Percentiles rank a stretch among this genome's conserved stretches.
These are phyloP conservation scores for Petrolisthes cinctipes DNA, from an alignment of 2,888 invertebrate species.

Conservation along the genomic window DNA sequence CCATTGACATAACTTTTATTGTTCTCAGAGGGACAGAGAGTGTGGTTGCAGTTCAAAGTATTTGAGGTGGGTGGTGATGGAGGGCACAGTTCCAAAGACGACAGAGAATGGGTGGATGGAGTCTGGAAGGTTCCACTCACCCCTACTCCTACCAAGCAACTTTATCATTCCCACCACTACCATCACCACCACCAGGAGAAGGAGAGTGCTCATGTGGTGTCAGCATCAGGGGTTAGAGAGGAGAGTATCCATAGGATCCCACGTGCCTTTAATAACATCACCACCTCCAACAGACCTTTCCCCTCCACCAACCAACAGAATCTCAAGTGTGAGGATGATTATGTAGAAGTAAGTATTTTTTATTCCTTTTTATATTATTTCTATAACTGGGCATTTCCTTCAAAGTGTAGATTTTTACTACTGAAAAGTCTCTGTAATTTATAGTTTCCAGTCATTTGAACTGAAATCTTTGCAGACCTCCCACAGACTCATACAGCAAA, in stretches of 20 bases:
- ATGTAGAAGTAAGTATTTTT: conserved; percentile 37
- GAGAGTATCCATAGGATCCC: not conserved
- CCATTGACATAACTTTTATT: too few relatives aligned
- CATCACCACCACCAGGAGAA: not conserved
- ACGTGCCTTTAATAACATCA: not conserved
- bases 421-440: too few relatives aligned
- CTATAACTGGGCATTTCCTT: not conserved
- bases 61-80: conserved; percentile 66
- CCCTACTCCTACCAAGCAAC: not conserved
- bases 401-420: not conserved
- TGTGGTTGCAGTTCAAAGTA: conserved; percentile 78
- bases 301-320: not conserved
- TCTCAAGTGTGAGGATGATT: conserved; percentile 37
- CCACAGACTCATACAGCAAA: not conserved
- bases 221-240: not conserved
- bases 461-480: too few relatives aligned
- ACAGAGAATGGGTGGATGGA: not conserved
- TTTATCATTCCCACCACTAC: too few relatives aligned
- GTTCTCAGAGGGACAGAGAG: conserved; percentile 75
- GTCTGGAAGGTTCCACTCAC: not conserved
- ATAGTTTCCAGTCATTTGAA: too few relatives aligned
- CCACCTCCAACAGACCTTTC: not conserved
- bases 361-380: not conserved
- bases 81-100: not conserved
- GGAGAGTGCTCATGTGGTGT: not conserved